These are phyloP conservation scores for Crocidura indochinensis DNA, from an alignment of 2,797 vertebrate genomes.

Conservation along the genomic window DNA sequence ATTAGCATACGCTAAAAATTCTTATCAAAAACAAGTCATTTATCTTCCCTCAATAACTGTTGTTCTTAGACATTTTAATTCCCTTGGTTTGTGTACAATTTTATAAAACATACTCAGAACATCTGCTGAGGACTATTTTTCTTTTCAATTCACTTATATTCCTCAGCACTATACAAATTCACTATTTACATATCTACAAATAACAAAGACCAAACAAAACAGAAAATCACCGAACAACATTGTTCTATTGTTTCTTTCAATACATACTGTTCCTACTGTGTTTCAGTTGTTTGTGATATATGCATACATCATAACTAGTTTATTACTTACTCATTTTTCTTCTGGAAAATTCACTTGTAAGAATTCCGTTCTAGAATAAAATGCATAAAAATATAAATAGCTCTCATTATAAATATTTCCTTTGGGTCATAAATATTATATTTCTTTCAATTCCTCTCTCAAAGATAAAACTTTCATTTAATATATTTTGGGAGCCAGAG, in stretches of 20 bases:
- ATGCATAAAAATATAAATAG: not conserved
- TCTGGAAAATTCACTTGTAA: not conserved
- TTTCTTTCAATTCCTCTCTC: not conserved
- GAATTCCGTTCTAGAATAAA: conserved; percentile 32
- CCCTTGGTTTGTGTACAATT: conserved; percentile 2
- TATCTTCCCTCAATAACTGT: not conserved
- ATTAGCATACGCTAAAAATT: not conserved
- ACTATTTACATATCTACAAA: conserved; percentile 57
- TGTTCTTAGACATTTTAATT: conserved; percentile 29
- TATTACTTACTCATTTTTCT: conserved; percentile 28
- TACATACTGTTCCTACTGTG: not conserved
- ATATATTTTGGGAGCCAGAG: no score
- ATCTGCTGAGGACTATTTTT: conserved; percentile 3
- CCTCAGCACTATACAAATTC: not conserved
- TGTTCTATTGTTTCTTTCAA: conserved; percentile 3
- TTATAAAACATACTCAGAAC: conserved; percentile 31
- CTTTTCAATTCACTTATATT: conserved; percentile 43
- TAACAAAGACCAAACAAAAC: conserved; percentile 51
- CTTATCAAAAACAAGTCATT: conserved; percentile 20
- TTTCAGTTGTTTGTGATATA: not conserved
- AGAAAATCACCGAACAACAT: conserved; percentile 59
- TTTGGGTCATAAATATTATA: conserved; percentile 44
- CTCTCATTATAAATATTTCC: not conserved
- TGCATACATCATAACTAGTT: not conserved
- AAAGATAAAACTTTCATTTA: not conserved